Evolutionary conservation across 2,888 invertebrate genomes (phyloP), one percentile per base, ranked within the genome.

Genomic region (Pecten maximus): DNA sequence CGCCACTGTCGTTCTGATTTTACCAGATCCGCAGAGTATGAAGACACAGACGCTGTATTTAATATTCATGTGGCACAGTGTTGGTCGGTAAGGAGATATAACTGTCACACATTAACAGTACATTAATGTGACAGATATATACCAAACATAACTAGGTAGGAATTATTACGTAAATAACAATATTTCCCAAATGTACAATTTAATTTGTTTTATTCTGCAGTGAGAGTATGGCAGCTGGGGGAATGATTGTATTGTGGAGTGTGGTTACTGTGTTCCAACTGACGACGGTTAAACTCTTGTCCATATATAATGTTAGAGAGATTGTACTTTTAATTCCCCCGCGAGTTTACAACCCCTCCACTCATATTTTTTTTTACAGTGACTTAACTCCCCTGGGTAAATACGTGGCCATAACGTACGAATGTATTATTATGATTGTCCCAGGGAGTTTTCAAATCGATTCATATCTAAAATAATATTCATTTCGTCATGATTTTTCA

Each of bases 1-100:
- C 74, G 74, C 74, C 74, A 74, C 74, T 35, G 28, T 74, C 28
- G 74, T 35, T 74, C 74, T 28, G 74, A 74, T 74, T 74, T 74
- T 35, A 35, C 28, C 28, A 28, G 4, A 28, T 35, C 35, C 74
- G 35, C 74, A 6, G 35, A 74, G 35, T 28, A 35, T 74, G 23
- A 35, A 28, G 74, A 74, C 23, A 74, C 74, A 8, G 23, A 35
- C 74, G 35, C 23, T 35, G 28, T 74, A 74, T 35, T 6, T 74
- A 74, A 35, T 2, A 28, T 74, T 74, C 8, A 0, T 35, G 74
- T 2, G 28, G 74, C 74, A 28, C 74, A 28, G 74, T 23, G 74
- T 74, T 28, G 74, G 74, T 35, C 74, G 74, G 28, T 4, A 28
- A 74, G 35, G 28, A 35, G 35, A 2, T 10, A 74, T 74, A 28